A percentile compares a stretch with the other conserved stretches of the same genome.
Conservation (phyloP, 2,797 vertebrate genomes). For the Austrolebias charrua region DNA sequence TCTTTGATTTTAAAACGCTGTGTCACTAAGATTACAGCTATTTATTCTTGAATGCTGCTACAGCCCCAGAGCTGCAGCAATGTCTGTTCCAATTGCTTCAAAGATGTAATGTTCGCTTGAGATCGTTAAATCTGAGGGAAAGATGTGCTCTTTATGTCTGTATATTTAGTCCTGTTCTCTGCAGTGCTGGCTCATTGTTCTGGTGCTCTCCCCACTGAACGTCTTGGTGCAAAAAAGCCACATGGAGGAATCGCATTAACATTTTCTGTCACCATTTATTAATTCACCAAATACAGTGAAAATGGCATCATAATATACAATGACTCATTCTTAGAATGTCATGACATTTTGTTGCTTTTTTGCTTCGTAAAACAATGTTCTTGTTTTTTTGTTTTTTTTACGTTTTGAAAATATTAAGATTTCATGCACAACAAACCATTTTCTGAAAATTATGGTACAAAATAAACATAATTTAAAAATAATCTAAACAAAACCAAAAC, state of each 20-base stretch:
- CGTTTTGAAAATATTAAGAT: slow-evolving; percentile 90
- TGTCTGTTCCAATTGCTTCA: background rate
- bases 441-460: slow-evolving; percentile 93
- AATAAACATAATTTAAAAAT: slow-evolving; percentile 83
- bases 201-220: background rate
- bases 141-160: slow-evolving; percentile 1
- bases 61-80: slow-evolving; percentile 1
- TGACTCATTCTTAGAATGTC: slow-evolving; percentile 96
- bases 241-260: slow-evolving; percentile 51
- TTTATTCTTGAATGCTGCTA: slow-evolving; percentile 15
- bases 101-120: background rate
- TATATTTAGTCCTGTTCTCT: background rate
- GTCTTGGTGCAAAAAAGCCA: slow-evolving; percentile 60
- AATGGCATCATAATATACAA: slow-evolving; percentile 97
- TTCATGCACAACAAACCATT: slow-evolving; percentile 95
- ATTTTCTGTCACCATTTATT: slow-evolving; percentile 89
- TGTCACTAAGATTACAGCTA: slow-evolving; percentile 36
- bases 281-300: slow-evolving; percentile 98
- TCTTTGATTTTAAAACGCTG: slow-evolving; percentile 63
- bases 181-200: slow-evolving; percentile 1
- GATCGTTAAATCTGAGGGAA: background rate
- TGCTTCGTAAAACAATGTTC: slow-evolving; percentile 90
- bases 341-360: slow-evolving; percentile 89
- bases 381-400: slow-evolving; percentile 77
- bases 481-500: slow-evolving; percentile 74